These are phyloP conservation scores for Sardinella longiceps DNA, from an alignment of 2,797 vertebrate species.

Conservation along the genomic window DNA sequence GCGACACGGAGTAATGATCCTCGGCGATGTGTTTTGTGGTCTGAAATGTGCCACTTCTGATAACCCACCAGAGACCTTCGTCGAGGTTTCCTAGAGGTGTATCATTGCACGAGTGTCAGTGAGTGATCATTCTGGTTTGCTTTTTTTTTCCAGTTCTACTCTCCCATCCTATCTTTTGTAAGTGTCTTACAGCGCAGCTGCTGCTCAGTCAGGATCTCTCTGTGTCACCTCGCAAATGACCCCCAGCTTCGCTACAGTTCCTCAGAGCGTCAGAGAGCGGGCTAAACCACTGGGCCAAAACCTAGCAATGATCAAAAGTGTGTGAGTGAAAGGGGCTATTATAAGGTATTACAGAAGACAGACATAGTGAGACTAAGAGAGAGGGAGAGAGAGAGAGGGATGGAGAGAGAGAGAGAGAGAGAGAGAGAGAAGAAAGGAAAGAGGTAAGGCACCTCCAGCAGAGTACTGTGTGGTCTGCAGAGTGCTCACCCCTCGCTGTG, in stretches of 20 bases:
- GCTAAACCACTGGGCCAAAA: conserved; percentile 10
- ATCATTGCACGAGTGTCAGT: neutral
- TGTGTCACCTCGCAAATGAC: neutral
- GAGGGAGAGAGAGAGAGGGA: neutral
- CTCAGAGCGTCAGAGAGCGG: neutral
- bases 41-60: neutral
- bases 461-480: conserved; percentile 22
- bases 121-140: neutral
- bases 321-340: conserved; percentile 8
- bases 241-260: neutral
- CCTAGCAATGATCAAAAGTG: conserved; percentile 5
- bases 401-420: neutral
- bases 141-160: neutral
- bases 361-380: neutral
- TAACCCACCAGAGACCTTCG: neutral
- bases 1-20: neutral
- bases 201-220: neutral
- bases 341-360: neutral
- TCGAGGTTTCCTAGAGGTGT: neutral
- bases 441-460: neutral
- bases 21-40: neutral
- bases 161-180: neutral
- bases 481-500: conserved; percentile 30
- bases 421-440: neutral
- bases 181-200: neutral